Base-by-base conservation (phyloP, 1,140 invertebrate genomes). In the Brachionus plicatilis region DNA sequence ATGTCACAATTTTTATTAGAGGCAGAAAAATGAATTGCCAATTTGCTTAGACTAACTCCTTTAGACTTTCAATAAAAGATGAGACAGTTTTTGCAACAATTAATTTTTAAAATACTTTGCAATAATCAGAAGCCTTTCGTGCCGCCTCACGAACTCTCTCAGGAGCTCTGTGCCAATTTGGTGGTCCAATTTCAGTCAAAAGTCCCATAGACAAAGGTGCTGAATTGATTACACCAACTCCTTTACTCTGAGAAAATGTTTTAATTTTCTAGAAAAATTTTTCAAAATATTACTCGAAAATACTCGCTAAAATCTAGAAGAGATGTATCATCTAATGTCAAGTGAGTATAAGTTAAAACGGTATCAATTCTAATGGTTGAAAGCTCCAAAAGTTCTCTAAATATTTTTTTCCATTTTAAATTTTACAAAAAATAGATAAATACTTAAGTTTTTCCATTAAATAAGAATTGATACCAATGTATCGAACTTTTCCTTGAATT, bases 401-500 rank as follows among this genome's bases (percentile, higher is more conserved):
- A 56, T 11, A n/a, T 50, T 56, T n/a, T 27, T 45, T n/a, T 45
- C 14, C 4, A 12, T 92, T 93, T 85, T 90, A n/a, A 47, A 47
- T 47, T 47, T 47, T 3, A 12, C 11, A 47, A 47, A 92, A 82
- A 94, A 92, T 33, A 1, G 95, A 89, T 75, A 93, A 92, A 76
- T 86, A 90, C 88, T 93, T 93, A 84, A 97, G 90, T 33, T 92
- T 89, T 0, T 92, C 91, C 3, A 97, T 88, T 1, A 94, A 93
- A 90, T 97, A 97, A 1, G 94, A 95, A 1, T 95, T 95, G 12
- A 96, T 91, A 1, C 95, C 95, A 85, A 98, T 95, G 87, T 92
- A 93, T 85, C 91, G 92, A 0, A 93, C 93, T 89, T 95, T 96
- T 20, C 94, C 94, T 56, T 92, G 91, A 12, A 92, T 90, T 14